These are phyloP conservation scores for Bombyx mori DNA, from an alignment of 1,140 invertebrate species.

Conservation along the genomic window ASM3026992v2 NC_085110.1:664001-664500, in stretches of 20 bases:
- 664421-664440: neutral
- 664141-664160: constrained; percentile 77
- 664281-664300: too few species aligned
- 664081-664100: constrained; percentile 79
- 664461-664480: neutral
- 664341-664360: too few species aligned
- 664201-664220: constrained; percentile 46
- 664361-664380: too few species aligned
- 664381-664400: too few species aligned
- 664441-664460: neutral
- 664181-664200: constrained; percentile 76
- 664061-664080: neutral
- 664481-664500: too few species aligned
- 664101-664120: constrained; percentile 81
- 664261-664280: too few species aligned
- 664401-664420: neutral
- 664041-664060: neutral
- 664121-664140: constrained; percentile 85
- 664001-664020: too few species aligned
- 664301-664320: too few species aligned
- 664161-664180: constrained; percentile 82
- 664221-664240: constrained; percentile 38
- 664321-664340: too few species aligned
- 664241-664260: constrained; percentile 9
- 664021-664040: too few species aligned